Evolutionary conservation across 2,888 invertebrate genomes (phyloP).

Genomic region (Pseudococcus longispinus): DNA sequence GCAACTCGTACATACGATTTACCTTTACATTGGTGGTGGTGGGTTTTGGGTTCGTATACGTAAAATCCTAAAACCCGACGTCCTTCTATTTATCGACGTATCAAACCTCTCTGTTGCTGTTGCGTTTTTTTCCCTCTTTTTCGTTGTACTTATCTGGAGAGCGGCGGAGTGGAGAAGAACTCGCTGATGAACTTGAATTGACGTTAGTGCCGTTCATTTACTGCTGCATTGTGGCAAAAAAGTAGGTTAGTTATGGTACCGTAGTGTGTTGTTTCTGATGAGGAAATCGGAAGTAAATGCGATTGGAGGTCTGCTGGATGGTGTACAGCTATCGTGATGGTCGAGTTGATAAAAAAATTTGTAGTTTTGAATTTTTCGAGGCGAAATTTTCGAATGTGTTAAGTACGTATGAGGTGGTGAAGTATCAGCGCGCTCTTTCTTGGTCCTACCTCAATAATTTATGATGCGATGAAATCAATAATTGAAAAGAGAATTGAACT

Average conservation of each 20-base stretch:
- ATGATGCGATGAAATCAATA: too few relatives aligned
- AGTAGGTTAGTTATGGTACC: conserved; percentile 3
- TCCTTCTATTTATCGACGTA: conserved; percentile 15
- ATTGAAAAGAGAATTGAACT: too few relatives aligned
- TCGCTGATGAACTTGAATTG: not conserved
- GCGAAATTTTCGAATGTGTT: not conserved
- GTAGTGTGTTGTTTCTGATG: not conserved
- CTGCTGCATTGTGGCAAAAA: conserved; percentile 2
- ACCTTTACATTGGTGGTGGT: not conserved
- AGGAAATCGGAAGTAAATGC: not conserved
- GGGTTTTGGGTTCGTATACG: not conserved
- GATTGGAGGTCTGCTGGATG: not conserved
- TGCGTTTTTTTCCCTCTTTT: not conserved
- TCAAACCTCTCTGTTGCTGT: conserved; percentile 1
- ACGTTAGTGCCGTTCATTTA: conserved; percentile 1
- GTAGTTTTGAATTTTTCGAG: not conserved
- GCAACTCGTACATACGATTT: not conserved
- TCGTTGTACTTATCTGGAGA: not conserved
- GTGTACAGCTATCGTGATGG: not conserved
- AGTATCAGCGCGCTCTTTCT: too few relatives aligned
- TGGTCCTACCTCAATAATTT: too few relatives aligned
- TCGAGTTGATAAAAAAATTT: not conserved
- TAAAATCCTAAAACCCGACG: conserved; percentile 7
- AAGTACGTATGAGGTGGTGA: too few relatives aligned
- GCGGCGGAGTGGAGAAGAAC: not conserved